Percentiles rank a stretch among this genome's conserved stretches.
Evolutionary conservation across 2,888 invertebrate genomes (phyloP).

Genomic region (Drosophila macrothrix): DNA sequence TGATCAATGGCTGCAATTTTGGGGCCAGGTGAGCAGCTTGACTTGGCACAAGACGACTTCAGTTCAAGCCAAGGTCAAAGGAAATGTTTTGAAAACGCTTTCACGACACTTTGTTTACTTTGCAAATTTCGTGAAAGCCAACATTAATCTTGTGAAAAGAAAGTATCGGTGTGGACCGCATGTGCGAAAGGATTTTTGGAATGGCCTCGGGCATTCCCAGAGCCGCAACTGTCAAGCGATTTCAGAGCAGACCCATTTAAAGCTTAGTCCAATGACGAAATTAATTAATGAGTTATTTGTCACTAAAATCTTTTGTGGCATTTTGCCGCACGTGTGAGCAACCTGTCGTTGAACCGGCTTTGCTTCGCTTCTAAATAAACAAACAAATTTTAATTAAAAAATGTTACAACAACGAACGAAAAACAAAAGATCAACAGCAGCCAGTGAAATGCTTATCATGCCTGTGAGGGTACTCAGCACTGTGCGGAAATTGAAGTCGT

Average conservation of each 20-base stretch:
- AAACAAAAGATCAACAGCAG: conserved; percentile 17
- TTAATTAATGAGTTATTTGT: conserved; percentile 52
- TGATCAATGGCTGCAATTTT: conserved; percentile 17
- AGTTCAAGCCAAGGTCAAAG: conserved; percentile 9
- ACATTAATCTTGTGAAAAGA: neutral
- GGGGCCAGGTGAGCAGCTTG: neutral
- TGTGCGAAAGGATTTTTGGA: neutral
- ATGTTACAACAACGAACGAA: conserved; percentile 23
- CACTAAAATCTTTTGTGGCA: conserved; percentile 33
- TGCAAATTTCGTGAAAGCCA: neutral
- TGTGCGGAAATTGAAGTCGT: neutral
- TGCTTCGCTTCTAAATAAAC: conserved; percentile 28
- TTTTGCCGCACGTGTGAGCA: conserved; percentile 45
- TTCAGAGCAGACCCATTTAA: neutral
- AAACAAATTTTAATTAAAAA: conserved; percentile 51
- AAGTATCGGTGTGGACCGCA: neutral
- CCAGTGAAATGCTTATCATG: conserved; percentile 30
- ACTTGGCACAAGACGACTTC: neutral
- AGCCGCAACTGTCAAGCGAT: conserved; percentile 9
- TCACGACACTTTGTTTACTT: conserved; percentile 12
- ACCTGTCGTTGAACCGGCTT: conserved; percentile 37
- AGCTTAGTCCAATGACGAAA: conserved; percentile 34
- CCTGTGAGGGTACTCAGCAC: neutral
- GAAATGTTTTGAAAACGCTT: neutral
- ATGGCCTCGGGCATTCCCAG: neutral